Conservation (phyloP, 53 echinoderm and acorn worm species). For the Mesocentrotus franciscanus region DNA sequence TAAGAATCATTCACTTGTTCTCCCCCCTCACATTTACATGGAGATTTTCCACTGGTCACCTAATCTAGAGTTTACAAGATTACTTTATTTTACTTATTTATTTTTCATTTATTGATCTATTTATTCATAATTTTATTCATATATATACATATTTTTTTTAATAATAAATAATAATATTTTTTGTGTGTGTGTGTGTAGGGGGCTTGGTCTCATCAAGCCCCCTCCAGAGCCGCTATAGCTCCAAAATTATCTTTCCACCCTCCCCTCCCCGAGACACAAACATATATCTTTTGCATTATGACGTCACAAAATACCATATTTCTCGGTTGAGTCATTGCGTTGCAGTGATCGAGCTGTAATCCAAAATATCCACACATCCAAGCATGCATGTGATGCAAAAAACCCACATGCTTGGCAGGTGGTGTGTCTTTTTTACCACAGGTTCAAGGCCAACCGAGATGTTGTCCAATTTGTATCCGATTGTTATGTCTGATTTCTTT, state of each 20-base stretch:
- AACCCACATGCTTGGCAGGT: slow-evolving; percentile 17
- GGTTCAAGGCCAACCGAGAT: slow-evolving; percentile 12
- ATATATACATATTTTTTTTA: no score
- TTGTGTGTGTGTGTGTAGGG: no score
- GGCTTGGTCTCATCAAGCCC: no score
- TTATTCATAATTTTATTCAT: no score
- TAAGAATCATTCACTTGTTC: no score
- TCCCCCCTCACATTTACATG: no score
- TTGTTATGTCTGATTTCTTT: slow-evolving; percentile 21
- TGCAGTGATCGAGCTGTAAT: background rate
- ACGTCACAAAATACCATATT: background rate
- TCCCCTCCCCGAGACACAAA: background rate
- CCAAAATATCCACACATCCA: background rate
- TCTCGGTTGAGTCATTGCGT: background rate
- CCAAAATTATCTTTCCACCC: background rate
- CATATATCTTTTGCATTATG: background rate
- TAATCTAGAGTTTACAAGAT: no score
- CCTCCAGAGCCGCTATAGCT: background rate
- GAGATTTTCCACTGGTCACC: no score
- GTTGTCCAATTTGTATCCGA: background rate
- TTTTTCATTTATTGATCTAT: no score
- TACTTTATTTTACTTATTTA: no score
- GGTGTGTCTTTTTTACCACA: background rate
- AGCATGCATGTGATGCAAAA: background rate
- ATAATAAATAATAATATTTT: no score